These are phyloP conservation scores for Drosophila pseudoobscura DNA, from an alignment of 1,140 invertebrate genomes.

Conservation along the genomic window DNA sequence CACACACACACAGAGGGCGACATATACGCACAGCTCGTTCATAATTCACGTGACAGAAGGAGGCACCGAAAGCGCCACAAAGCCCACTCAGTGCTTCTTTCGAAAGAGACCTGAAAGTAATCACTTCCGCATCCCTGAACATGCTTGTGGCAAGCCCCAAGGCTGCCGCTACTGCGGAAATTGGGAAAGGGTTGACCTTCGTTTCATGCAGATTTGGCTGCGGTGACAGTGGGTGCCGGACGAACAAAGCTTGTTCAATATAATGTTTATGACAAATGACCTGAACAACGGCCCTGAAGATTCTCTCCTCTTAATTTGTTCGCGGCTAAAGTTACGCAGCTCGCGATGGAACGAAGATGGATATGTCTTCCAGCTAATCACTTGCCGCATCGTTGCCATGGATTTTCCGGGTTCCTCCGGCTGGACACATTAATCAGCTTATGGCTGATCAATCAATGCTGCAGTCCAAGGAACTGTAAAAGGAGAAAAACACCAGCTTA, in stretches of 20 bases:
- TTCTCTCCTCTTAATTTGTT: constrained; percentile 23
- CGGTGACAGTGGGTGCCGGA: constrained; percentile 8
- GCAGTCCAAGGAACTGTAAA: constrained; percentile 6
- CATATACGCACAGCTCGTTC: constrained; percentile 25
- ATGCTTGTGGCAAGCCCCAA: constrained; percentile 36
- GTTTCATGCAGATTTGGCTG: constrained; percentile 51
- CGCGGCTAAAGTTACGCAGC: constrained; percentile 16
- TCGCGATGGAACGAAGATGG: constrained; percentile 19
- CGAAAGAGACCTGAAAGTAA: constrained; percentile 31
- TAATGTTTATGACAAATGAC: constrained; percentile 50
- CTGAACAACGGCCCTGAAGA: constrained; percentile 1
- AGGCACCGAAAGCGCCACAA: constrained; percentile 7
- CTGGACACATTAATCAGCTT: constrained; percentile 57
- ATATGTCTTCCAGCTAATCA: constrained; percentile 47
- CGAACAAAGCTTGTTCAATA: constrained; percentile 32
- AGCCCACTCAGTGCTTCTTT: constrained; percentile 24
- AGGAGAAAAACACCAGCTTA: neutral
- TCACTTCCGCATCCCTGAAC: constrained; percentile 51
- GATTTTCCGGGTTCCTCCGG: constrained; percentile 10
- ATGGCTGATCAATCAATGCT: constrained; percentile 59
- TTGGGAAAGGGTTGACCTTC: constrained; percentile 42
- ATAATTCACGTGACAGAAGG: constrained; percentile 44
- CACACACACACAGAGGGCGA: neutral
- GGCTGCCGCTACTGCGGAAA: constrained; percentile 8
- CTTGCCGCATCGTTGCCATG: constrained; percentile 14